Evolutionary conservation across 2,113 vertebrate genomes (phyloP), one percentile per base, ranked within the genome.

Genomic region (Charadrius vociferus): DNA sequence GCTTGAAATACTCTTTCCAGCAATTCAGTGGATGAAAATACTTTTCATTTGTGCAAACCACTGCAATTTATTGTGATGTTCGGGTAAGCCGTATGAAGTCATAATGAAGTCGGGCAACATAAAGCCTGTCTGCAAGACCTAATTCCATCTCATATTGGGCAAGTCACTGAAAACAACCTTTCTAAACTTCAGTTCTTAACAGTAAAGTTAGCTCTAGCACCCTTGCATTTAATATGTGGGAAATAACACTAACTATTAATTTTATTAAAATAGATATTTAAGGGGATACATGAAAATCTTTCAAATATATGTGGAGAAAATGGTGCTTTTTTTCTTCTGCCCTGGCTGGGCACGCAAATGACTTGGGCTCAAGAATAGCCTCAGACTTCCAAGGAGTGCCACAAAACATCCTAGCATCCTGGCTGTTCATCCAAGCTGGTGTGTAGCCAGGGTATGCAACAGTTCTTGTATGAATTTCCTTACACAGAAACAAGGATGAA

Each of bases 361-460:
- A 68, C 34, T 66, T 39, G 16, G 14, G 52, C 27, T 68, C 34
- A 86, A 68, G 37, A 70, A 47, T 5, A 70, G 17, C 17, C 17
- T 73, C 30, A 43, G 6, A 50, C 18, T 70, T 62, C 50, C n/a
- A 24, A 62, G 45, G 5, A 58, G 17, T 26, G 13, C 19, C 36
- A 61, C 27, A 29, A 50, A 16, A 50, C 41, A 37, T 52, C 49
- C 49, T 68, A 34, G 32, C 34, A 70, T 36, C 49, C 58, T 45
- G 73, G 37, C 9, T 37, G 45, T 86, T 58, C 45, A 67, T 59
- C 32, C 59, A 19, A n/a, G 24, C 27, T 81, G 59, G 16, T 41
- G 36, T 0, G 0, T 26, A 39, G 19, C 65, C n/a, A n/a, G 18
- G 17, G 22, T 14, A 55, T 16, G 9, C 17, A 55, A 56, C 29